Percentiles rank a stretch among this genome's conserved stretches.
phyloP scores from a whole-genome alignment of 2,888 invertebrate genomes.

The Xestia xanthographa region DNA sequence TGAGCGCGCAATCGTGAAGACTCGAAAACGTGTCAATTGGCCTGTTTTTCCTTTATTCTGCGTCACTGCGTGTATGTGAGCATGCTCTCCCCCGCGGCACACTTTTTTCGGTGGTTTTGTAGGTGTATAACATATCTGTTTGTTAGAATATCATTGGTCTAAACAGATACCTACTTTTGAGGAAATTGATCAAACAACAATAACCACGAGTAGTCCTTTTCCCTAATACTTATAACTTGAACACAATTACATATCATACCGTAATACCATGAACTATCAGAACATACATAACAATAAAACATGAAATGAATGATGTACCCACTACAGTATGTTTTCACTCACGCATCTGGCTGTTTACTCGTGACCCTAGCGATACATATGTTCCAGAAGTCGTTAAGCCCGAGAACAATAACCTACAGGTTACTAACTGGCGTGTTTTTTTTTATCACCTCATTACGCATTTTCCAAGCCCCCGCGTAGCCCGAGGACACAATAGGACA shows the following conservation, averaged over 20 bases:
- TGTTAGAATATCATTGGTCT: too few species aligned
- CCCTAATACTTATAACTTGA: slow-evolving; percentile 18
- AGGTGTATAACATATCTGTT: too few species aligned
- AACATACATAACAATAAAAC: slow-evolving; percentile 6
- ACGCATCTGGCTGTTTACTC: slow-evolving; percentile 38
- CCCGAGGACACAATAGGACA: slow-evolving; percentile 49
- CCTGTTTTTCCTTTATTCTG: too few species aligned
- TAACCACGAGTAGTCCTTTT: slow-evolving; percentile 18
- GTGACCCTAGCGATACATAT: slow-evolving; percentile 47
- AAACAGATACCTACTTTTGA: slow-evolving; percentile 10
- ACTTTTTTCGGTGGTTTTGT: too few species aligned
- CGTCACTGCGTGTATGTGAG: too few species aligned
- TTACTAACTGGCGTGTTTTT: slow-evolving; percentile 54
- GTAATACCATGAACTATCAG: neutral
- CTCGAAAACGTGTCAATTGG: too few species aligned
- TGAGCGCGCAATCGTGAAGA: too few species aligned
- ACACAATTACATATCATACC: slow-evolving; percentile 1
- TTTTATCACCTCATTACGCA: slow-evolving; percentile 42
- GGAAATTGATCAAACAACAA: slow-evolving; percentile 29
- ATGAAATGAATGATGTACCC: slow-evolving; percentile 11
- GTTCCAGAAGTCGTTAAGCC: slow-evolving; percentile 30
- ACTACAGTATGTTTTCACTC: neutral
- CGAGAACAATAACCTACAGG: slow-evolving; percentile 58
- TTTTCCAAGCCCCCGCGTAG: slow-evolving; percentile 16
- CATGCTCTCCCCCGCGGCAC: too few species aligned